Percentiles rank a stretch among this genome's conserved stretches.
These are phyloP conservation scores for Leptopilina myrica DNA, from an alignment of 2,888 invertebrate genomes.

Conservation along the genomic window DNA sequence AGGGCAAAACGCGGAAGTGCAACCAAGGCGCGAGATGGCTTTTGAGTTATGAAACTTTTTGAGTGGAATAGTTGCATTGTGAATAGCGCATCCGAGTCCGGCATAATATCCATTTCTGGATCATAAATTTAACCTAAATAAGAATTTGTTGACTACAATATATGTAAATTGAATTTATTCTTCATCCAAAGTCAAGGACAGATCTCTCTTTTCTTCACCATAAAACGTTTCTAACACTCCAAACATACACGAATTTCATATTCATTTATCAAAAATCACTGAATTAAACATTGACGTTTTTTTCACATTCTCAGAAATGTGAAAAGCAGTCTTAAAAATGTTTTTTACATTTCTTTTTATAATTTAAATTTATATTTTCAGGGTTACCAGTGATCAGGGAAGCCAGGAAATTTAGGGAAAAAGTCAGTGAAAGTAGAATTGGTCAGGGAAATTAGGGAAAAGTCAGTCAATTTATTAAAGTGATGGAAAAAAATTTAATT, in stretches of 20 bases:
- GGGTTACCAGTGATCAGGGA: no score
- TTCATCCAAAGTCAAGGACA: conserved; percentile 24
- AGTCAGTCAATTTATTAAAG: no score
- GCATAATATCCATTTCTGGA: conserved; percentile 66
- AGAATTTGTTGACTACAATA: conserved; percentile 68
- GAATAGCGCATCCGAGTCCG: conserved; percentile 68
- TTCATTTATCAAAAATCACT: conserved; percentile 31
- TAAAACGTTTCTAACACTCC: conserved; percentile 16
- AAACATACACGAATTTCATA: not conserved
- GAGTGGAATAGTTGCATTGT: conserved; percentile 69
- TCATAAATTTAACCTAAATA: conserved; percentile 71
- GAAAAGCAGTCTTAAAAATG: not conserved
- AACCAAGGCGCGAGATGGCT: conserved; percentile 64
- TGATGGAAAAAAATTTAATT: no score
- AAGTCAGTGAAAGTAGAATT: no score
- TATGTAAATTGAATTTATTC: conserved; percentile 50
- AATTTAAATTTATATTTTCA: no score
- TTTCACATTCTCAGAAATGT: not conserved
- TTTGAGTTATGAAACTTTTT: conserved; percentile 73
- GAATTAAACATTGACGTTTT: conserved; percentile 22
- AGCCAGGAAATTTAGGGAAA: no score
- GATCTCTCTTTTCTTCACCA: conserved; percentile 18
- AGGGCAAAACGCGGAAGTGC: conserved; percentile 65
- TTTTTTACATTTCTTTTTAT: no score
- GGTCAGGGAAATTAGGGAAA: no score